These are phyloP conservation scores for Nyctereutes procyonoides DNA, from an alignment of 2,113 vertebrate species.

Conservation along the genomic window DNA sequence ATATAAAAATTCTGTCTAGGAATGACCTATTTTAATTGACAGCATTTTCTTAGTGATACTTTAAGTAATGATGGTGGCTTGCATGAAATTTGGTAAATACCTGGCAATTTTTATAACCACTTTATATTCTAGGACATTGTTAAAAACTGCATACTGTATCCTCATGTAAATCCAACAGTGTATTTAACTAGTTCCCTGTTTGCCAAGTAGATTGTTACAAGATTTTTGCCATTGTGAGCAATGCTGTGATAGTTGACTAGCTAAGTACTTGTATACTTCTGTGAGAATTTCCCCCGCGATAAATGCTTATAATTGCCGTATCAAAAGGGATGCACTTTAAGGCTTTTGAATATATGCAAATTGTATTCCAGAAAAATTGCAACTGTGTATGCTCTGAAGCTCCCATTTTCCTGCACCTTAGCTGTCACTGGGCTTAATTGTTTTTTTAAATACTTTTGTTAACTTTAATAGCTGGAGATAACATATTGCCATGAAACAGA, in stretches of 20 bases:
- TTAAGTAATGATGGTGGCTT: neutral
- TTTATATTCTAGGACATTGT: neutral
- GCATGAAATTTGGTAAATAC: neutral
- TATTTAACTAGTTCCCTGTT: neutral
- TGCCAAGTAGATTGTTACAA: neutral
- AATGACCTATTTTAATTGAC: neutral
- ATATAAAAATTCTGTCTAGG: neutral
- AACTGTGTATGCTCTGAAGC: neutral
- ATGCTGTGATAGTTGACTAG: neutral
- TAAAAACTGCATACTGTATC: neutral
- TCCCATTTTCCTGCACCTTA: neutral
- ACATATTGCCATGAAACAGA: neutral
- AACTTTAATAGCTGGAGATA: neutral
- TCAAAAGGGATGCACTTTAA: neutral
- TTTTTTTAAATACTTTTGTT: neutral
- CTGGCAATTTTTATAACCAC: neutral
- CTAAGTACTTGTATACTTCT: neutral
- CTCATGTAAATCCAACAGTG: neutral
- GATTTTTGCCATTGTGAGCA: neutral
- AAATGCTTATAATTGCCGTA: neutral
- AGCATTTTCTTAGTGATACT: neutral
- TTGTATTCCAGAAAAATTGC: neutral
- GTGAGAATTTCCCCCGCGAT: neutral
- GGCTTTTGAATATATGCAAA: neutral
- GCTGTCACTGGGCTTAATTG: neutral